A percentile compares a stretch with the other conserved stretches of the same genome.
phyloP scores from a whole-genome alignment of 2,888 invertebrate genomes.

The Tetheella fluctuosa region DNA sequence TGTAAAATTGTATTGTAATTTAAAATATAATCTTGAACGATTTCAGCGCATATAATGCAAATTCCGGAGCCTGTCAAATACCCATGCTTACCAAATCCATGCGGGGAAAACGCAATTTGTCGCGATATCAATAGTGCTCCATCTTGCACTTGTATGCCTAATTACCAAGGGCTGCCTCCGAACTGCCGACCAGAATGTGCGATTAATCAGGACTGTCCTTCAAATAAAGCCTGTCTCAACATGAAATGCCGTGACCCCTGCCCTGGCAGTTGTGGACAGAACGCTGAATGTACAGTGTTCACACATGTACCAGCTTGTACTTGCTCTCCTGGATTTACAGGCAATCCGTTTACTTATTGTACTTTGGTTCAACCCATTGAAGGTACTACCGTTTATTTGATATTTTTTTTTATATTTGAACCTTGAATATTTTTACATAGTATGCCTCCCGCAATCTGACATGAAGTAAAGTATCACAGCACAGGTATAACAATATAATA shows the following conservation, averaged over 20 bases:
- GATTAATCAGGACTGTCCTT: conserved; percentile 88
- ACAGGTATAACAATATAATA: conserved; percentile 1
- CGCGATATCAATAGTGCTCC: conserved; percentile 84
- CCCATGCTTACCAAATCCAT: conserved; percentile 89
- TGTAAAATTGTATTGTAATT: conserved; percentile 1
- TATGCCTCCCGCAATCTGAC: no score
- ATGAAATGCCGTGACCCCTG: conserved; percentile 90
- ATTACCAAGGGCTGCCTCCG: conserved; percentile 88
- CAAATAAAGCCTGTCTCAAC: conserved; percentile 88
- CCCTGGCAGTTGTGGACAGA: conserved; percentile 87
- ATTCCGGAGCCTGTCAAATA: conserved; percentile 73
- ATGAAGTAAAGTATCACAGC: conserved; percentile 23
- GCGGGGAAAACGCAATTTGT: conserved; percentile 87
- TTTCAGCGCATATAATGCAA: conserved; percentile 55
- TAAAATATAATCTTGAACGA: conserved; percentile 15
- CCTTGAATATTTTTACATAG: no score
- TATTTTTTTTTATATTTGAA: not conserved
- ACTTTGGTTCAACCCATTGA: conserved; percentile 70
- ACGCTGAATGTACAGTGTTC: conserved; percentile 86
- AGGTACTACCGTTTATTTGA: conserved; percentile 47
- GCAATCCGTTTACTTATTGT: conserved; percentile 90
- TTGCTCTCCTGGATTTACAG: conserved; percentile 88
- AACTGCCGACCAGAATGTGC: conserved; percentile 90
- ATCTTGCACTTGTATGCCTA: conserved; percentile 86
- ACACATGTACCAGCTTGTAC: conserved; percentile 89